Conservation (phyloP, 2,797 vertebrate species). For the Mycteria americana region DNA sequence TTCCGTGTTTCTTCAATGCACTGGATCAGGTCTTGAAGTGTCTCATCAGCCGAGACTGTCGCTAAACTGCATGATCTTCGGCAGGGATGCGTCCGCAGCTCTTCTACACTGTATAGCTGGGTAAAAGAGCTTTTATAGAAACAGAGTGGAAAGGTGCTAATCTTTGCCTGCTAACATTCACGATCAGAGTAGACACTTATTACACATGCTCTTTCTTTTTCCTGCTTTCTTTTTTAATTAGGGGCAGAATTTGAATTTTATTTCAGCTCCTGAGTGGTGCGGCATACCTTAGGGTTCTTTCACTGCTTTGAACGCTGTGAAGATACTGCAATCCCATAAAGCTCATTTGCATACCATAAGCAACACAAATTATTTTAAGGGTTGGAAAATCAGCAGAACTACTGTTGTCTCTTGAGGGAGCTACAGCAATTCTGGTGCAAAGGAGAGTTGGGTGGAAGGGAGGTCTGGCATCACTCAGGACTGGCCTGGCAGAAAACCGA, state of each 20-base stretch:
- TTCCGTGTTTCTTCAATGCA: neutral
- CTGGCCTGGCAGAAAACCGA: neutral
- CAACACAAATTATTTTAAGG: neutral
- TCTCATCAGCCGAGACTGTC: neutral
- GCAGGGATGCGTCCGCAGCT: neutral
- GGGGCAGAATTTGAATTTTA: neutral
- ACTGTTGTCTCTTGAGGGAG: neutral
- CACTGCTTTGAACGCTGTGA: neutral
- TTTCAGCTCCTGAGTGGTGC: neutral
- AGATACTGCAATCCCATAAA: neutral
- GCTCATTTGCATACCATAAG: neutral
- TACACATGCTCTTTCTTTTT: neutral
- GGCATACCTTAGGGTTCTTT: neutral
- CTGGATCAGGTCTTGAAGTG: neutral
- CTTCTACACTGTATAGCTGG: neutral
- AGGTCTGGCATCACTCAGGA: neutral
- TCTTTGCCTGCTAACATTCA: neutral
- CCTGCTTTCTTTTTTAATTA: rapidly evolving
- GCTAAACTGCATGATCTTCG: neutral
- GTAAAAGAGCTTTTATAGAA: neutral
- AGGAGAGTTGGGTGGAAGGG: neutral
- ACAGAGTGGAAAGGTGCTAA: neutral
- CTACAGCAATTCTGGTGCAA: neutral
- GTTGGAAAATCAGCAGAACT: neutral
- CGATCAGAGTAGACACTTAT: neutral